phyloP scores from a whole-genome alignment of 1,140 invertebrate species.

The Euglossa dilemma region DNA sequence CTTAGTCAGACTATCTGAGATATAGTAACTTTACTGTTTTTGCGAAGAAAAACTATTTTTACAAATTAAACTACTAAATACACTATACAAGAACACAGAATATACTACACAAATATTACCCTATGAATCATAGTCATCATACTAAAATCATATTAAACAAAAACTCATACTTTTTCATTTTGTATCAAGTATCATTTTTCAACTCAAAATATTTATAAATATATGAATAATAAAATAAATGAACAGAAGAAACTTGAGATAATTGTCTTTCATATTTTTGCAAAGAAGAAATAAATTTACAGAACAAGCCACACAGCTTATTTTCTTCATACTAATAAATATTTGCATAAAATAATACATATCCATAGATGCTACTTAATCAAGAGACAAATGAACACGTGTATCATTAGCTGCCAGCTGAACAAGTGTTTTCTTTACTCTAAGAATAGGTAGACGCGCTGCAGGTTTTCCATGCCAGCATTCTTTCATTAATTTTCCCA shows the following conservation, averaged over 20 bases:
- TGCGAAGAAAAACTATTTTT: neutral
- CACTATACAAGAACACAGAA: constrained; percentile 3
- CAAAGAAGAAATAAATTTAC: constrained; percentile 24
- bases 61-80: constrained; percentile 1
- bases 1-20: neutral
- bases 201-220: neutral
- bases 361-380: constrained; percentile 76
- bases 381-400: constrained; percentile 85
- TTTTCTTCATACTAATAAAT: constrained; percentile 50
- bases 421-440: constrained; percentile 95
- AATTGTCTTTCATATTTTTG: constrained; percentile 9
- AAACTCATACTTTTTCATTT: neutral
- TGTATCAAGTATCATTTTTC: neutral
- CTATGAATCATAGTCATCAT: neutral
- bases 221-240: constrained; percentile 6
- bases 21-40: neutral
- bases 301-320: constrained; percentile 12
- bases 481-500: constrained; percentile 94
- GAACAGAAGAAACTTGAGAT: neutral
- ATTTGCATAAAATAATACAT: constrained; percentile 57
- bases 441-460: constrained; percentile 92
- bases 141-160: neutral
- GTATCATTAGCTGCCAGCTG: constrained; percentile 88
- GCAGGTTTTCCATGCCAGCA: constrained; percentile 97
- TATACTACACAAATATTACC: neutral